These are phyloP conservation scores for Eristalis intricaria DNA, from an alignment of 2,888 invertebrate species.

Conservation along the genomic window DNA sequence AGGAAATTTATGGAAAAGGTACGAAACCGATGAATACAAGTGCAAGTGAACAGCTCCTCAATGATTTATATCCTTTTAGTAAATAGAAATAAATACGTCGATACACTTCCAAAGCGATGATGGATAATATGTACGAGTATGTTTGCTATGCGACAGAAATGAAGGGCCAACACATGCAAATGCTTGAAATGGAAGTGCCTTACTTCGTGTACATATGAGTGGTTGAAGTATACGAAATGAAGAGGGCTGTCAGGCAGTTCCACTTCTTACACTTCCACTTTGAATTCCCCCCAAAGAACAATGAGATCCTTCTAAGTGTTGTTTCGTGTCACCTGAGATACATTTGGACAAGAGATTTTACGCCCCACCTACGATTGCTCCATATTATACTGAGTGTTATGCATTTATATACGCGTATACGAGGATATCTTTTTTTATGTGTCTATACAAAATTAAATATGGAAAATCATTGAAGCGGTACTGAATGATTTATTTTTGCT, in stretches of 20 bases:
- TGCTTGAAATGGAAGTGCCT: conserved; percentile 43
- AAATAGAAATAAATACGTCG: conserved; percentile 66
- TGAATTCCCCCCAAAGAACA: conserved; percentile 69
- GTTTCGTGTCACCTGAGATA: conserved; percentile 82
- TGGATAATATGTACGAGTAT: conserved; percentile 1
- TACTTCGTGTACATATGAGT: conserved; percentile 57
- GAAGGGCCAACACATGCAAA: conserved; percentile 65
- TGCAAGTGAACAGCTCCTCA: conserved; percentile 47
- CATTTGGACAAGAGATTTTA: conserved; percentile 81
- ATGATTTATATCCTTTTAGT: conserved; percentile 71
- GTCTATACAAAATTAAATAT: background rate
- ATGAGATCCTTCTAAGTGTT: conserved; percentile 80
- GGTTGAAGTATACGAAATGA: conserved; percentile 54
- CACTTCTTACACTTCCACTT: conserved; percentile 56
- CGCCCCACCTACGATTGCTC: conserved; percentile 49
- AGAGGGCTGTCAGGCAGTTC: conserved; percentile 55
- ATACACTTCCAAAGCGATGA: conserved; percentile 51
- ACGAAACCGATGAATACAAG: conserved; percentile 36
- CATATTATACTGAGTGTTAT: background rate
- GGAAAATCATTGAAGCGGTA: background rate
- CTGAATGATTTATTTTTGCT: too few species aligned
- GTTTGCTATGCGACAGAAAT: conserved; percentile 20
- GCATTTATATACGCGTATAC: background rate
- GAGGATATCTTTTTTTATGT: background rate
- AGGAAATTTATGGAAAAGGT: conserved; percentile 65